Evolutionary conservation across 2,113 vertebrate species (phyloP), one percentile per base, ranked within the genome.

Genomic region (Forbesichthys agassizii): DNA sequence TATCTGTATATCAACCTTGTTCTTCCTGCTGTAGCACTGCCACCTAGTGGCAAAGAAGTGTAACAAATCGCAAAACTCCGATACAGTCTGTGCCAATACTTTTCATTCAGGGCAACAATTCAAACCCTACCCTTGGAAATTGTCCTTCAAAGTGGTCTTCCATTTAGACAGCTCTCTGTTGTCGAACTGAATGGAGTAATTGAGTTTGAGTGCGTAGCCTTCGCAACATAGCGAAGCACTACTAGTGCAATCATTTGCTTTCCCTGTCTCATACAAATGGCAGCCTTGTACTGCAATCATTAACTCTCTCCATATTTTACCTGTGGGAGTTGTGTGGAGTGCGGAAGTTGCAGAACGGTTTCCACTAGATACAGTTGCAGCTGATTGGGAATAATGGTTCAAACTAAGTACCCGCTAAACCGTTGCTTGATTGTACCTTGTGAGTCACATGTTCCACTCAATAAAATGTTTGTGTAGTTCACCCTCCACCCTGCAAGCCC

Each of bases 271-370:
- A 18, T 64, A 63, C 55, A 81, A 64, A 66, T 75, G 73, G 69
- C 58, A 54, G 74, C 72, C 71, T 70, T 74, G 78, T 80, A 74
- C 71, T 48, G 48, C 48, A 33, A 79, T 85, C 79, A 85, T 85
- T 85, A 87, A 75, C 60, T 36, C 4, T 36, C 4, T 67, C 73
- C 68, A 65, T 68, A 82, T 80, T 84, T 78, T 63, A 79, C 84
- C 65, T 83, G 63, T 42, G 74, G 78, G 82, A 85, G 61, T 70
- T 51, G 11, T 70, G 82, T 57, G 60, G 48, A 71, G 66, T 36
- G 53, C 71, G 71, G 49, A 11, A 64, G 81, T 73, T 49, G 54
- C 57, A 66, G 73, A 82, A 77, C 61, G 59, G 60, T 36, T 54
- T 57, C 64, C 75, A 71, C 86, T 82, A 82, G 69, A 73, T 48